A percentile compares a stretch with the other conserved stretches of the same genome.
Conservation (phyloP, 2,797 vertebrate species). For the Chiloscyllium punctatum region DNA sequence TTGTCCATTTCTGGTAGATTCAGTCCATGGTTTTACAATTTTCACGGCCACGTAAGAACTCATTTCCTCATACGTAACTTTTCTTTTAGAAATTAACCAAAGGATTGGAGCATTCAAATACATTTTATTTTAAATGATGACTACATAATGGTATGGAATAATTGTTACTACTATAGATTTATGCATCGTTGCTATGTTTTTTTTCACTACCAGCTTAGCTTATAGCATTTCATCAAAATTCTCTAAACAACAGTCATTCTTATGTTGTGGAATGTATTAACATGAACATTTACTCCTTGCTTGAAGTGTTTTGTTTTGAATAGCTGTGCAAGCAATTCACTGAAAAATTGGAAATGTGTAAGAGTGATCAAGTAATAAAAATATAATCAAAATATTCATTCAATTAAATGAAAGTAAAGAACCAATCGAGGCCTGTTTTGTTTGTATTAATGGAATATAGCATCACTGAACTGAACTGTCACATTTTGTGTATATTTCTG, state of each 20-base stretch:
- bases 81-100: background rate
- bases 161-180: background rate
- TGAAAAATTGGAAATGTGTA: background rate
- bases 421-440: background rate
- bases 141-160: background rate
- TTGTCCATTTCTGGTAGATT: too few species aligned
- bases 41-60: too few species aligned
- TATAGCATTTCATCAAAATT: background rate
- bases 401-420: background rate
- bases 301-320: background rate
- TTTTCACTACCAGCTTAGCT: background rate
- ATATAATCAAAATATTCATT: slow-evolving; percentile 9
- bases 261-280: background rate
- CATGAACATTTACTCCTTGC: background rate
- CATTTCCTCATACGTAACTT: background rate
- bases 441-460: background rate
- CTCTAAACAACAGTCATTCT: background rate
- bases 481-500: slow-evolving; percentile 26
- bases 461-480: slow-evolving; percentile 27
- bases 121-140: background rate
- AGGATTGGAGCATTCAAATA: background rate
- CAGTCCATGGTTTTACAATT: background rate
- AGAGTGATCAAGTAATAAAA: background rate
- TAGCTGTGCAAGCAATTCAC: background rate
- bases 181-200: background rate